phyloP scores from a whole-genome alignment of 2,888 invertebrate genomes.

The Erebia aethiops region DNA sequence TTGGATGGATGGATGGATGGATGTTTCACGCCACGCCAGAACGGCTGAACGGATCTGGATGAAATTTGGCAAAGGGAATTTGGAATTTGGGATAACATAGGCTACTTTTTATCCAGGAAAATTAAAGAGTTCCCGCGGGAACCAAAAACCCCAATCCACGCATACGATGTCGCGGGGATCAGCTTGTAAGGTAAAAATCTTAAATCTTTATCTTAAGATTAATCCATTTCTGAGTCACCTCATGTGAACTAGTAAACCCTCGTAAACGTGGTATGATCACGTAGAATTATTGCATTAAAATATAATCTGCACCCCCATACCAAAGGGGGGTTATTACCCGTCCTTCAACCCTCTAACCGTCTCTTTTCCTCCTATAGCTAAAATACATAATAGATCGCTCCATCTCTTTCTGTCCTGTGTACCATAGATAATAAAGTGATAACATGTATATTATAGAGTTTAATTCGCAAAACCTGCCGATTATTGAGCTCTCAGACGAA shows the following conservation, averaged over 20 bases:
- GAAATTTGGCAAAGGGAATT: too few relatives aligned
- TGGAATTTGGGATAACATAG: too few relatives aligned
- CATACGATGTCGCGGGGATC: too few relatives aligned
- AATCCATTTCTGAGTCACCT: slow-evolving; percentile 14
- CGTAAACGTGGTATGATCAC: slow-evolving; percentile 80
- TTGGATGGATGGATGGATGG: too few relatives aligned
- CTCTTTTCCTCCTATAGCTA: not conserved
- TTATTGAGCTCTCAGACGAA: slow-evolving; percentile 20
- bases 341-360: slow-evolving; percentile 14
- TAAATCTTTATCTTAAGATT: slow-evolving; percentile 34
- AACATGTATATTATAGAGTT: slow-evolving; percentile 25
- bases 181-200: too few relatives aligned
- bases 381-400: not conserved
- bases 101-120: too few relatives aligned
- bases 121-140: too few relatives aligned
- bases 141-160: too few relatives aligned
- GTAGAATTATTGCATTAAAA: slow-evolving; percentile 80
- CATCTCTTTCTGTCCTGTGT: slow-evolving; percentile 19
- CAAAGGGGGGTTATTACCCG: slow-evolving; percentile 30
- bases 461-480: slow-evolving; percentile 22
- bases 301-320: slow-evolving; percentile 62
- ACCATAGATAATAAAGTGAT: slow-evolving; percentile 23
- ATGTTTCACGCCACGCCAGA: too few relatives aligned
- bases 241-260: slow-evolving; percentile 45
- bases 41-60: too few relatives aligned